Evolutionary conservation across 2,113 vertebrate species (phyloP).

Genomic region (Mus spicilegus): DNA sequence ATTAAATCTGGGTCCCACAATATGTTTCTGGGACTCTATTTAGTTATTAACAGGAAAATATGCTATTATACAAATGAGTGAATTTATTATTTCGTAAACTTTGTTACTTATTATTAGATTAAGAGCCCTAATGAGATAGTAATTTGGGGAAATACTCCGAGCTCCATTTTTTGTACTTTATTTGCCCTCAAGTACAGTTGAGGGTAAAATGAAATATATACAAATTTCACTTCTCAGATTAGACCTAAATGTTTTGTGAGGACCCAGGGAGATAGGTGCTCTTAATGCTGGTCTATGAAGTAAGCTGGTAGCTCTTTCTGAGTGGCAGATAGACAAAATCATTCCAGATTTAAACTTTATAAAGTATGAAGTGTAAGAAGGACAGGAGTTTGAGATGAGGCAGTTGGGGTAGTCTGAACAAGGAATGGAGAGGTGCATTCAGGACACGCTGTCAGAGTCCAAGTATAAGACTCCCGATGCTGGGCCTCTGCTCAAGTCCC

Average conservation of each 20-base stretch:
- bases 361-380: neutral
- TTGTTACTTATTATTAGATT: conserved; percentile 46
- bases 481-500: no score
- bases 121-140: neutral
- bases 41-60: conserved; percentile 31
- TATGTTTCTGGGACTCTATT: conserved; percentile 48
- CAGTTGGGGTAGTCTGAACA: neutral
- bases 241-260: neutral
- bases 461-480: no score
- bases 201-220: conserved; percentile 5
- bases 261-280: neutral
- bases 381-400: neutral
- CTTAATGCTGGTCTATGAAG: neutral
- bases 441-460: neutral
- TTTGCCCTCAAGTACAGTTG: conserved; percentile 27
- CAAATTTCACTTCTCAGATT: conserved; percentile 15
- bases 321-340: neutral
- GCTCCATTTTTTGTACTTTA: conserved; percentile 5
- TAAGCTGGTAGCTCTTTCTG: neutral
- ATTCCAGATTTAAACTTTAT: neutral
- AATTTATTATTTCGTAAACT: conserved; percentile 41
- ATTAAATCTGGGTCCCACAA: conserved; percentile 55
- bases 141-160: neutral
- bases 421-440: no score
- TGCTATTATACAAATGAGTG: conserved; percentile 7